Base-by-base conservation (phyloP, 2,113 vertebrate species). In the Glaucidium brasilianum region DNA sequence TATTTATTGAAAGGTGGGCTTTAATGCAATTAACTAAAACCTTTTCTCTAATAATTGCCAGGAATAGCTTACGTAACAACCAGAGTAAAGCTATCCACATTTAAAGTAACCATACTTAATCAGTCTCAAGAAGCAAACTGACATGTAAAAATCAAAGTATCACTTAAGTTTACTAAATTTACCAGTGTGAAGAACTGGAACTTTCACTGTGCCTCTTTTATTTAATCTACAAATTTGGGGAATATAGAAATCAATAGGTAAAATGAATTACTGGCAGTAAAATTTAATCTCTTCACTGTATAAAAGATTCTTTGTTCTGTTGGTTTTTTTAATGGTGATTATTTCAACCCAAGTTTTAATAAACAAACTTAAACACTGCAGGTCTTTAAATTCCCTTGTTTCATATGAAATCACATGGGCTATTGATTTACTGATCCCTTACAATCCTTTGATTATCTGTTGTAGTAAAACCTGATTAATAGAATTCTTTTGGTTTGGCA, bases 311-410 rank as follows among this genome's bases (percentile, higher is more conserved):
- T 92, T 97, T 96, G 81, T 94, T 53, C 1, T 4, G 18, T 19
- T 27, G 8, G 43, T 52, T 76, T 78, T 63, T 94, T 85, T 79
- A 64, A 39, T 60, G 41, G 37, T 45, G 78, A 96, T 88, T 97
- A 95, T 80, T 97, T 87, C 68, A 94, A 96, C 37, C 56, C 52
- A 84, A 87, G 66, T 95, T 97, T 97, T 96, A 98, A 97, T 87
- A 94, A 98, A 77, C 69, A 92, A 97, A 97, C 60, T 95, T 90
- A 95, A 87, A 97, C 72, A 97, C 41, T 80, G 18, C 53, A 73
- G 72, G 84, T 93, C 93, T 96, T 97, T 96, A 96, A 94, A 98
- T 91, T 97, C 96, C 88, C 35, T 83, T 97, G 80, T 93, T 94
- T 78, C 75, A 89, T 59, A 50, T 35, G 49, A 92, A 75, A 96